Conservation (phyloP, 1,140 invertebrate species). For the Magallana angulata region DNA sequence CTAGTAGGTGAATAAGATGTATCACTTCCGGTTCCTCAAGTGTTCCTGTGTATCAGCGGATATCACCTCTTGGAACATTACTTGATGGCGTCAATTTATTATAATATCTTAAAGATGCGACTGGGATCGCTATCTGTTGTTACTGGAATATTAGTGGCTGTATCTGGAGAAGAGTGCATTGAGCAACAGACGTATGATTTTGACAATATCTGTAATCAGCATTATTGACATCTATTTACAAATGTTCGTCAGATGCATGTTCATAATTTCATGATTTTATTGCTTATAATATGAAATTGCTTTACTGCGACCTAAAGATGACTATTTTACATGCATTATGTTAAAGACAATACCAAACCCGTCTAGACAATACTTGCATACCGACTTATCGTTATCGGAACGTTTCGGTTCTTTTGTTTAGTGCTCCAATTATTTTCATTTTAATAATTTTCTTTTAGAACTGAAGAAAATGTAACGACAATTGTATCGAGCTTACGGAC, state of each 20-base stretch:
- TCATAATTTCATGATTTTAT: not conserved
- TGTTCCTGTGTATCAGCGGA: not conserved
- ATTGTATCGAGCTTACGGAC: not conserved
- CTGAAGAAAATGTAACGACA: not conserved
- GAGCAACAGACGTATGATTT: not conserved
- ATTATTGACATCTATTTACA: too few relatives aligned
- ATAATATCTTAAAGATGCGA: not conserved
- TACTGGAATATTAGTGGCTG: not conserved
- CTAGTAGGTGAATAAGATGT: too few relatives aligned
- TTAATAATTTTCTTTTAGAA: not conserved
- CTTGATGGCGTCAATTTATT: not conserved
- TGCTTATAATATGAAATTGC: too few relatives aligned
- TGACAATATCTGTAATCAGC: too few relatives aligned
- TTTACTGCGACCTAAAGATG: too few relatives aligned
- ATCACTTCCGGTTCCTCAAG: not conserved
- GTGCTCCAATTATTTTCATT: not conserved
- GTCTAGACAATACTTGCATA: too few relatives aligned
- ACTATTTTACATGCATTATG: not conserved
- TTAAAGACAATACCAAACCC: too few relatives aligned
- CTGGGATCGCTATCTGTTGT: not conserved
- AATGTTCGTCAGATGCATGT: not conserved
- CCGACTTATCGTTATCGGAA: not conserved
- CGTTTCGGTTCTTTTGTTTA: not conserved
- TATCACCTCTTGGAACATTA: not conserved
- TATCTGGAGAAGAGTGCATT: not conserved